Evolutionary conservation across 2,888 invertebrate genomes (phyloP), one percentile per base, ranked within the genome.

Genomic region (Macroteleia sp.): DNA sequence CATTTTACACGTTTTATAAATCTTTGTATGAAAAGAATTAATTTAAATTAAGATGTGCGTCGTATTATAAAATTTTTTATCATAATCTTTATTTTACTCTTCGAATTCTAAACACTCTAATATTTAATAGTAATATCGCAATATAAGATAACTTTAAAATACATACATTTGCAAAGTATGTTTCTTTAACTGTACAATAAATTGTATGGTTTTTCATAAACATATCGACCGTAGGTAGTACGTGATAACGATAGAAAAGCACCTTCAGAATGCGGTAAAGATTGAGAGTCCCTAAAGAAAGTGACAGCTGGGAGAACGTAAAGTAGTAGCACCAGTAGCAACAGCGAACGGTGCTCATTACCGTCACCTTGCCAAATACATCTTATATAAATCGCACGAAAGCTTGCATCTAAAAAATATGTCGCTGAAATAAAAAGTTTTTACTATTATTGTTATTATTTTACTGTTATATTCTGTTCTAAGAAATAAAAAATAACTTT

Each of bases 221-320:
- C 20, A 57, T 42, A 32, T 20, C 14, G 41, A 34, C 22, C 46
- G 16, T 36, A 62, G 36, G 62, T 50, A 56, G 39, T 61, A 70
- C 73, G 50, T 74, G 54, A 69, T 77, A 77, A 70, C 57, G 48
- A 70, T 50, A 25, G 48, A 74, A 50, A 67, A 50, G 48, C 73
- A 79, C 54, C 52, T 73, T 56, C 73, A 54, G 71, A 80, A 75
- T 57, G 50, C 16, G 70, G 39, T 66, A 67, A 69, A 62, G 76
- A 50, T 80, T 82, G 82, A 83, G 84, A 81, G 73, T 80, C 82
- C 54, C 82, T 84, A 82, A 70, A 78, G 82, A 82, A 82, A 85
- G 87, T 86, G 84, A 86, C 87, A 86, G 85, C 87, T 86, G 86
- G 82, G 39, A 71, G 81, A 82, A 83, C 85, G 83, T 82, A 84